Evolutionary conservation across 2,113 vertebrate species (phyloP).

Genomic region (Cyanoliseus patagonus): DNA sequence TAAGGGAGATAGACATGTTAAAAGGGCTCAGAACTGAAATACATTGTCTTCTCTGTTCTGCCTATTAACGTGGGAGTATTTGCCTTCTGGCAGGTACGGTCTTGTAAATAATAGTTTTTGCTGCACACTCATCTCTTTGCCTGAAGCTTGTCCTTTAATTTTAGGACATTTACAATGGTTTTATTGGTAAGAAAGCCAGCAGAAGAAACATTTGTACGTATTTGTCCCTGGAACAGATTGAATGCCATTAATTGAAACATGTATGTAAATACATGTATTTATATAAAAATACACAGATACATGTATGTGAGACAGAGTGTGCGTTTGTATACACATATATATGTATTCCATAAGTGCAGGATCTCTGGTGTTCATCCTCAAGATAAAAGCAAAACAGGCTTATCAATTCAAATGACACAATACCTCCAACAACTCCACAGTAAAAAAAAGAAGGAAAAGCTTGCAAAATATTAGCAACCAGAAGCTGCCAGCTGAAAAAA

Average conservation of each 20-base stretch:
- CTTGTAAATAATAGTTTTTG: constrained; percentile 1
- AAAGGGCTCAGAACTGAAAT: not conserved
- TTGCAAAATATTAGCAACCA: not conserved
- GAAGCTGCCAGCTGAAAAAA: not conserved
- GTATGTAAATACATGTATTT: not conserved
- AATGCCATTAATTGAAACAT: not conserved
- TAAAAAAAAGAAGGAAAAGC: not conserved
- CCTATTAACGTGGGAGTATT: constrained; percentile 13
- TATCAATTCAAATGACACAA: not conserved
- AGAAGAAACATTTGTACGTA: not conserved
- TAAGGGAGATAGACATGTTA: not conserved
- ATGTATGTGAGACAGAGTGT: not conserved
- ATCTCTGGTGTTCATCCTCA: not conserved
- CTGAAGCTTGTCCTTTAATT: constrained; percentile 13
- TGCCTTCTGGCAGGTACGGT: constrained; percentile 17
- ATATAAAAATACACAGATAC: not conserved
- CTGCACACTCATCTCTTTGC: not conserved
- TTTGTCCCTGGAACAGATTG: not conserved
- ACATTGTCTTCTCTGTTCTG: not conserved
- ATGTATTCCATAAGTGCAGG: not conserved
- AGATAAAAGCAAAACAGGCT: not conserved
- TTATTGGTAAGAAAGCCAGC: not conserved
- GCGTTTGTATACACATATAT: not conserved
- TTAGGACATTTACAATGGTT: not conserved
- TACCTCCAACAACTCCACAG: accelerated